Conservation (phyloP, 2,797 vertebrate genomes). For the Thaleichthys pacificus region DNA sequence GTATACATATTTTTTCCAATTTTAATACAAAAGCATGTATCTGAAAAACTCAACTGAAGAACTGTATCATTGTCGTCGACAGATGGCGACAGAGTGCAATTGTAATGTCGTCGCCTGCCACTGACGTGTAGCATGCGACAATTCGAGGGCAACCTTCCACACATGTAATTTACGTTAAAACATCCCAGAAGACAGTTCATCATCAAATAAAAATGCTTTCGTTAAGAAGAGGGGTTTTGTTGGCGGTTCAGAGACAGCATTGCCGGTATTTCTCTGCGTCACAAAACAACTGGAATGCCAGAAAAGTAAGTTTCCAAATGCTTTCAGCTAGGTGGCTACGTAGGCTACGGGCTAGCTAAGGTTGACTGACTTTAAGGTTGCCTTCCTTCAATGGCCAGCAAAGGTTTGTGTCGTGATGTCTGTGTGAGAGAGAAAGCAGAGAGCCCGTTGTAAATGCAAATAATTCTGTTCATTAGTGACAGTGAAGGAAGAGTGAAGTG, state of each 20-base stretch:
- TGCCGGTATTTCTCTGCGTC: slow-evolving; percentile 65
- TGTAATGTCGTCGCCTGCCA: slow-evolving; percentile 10
- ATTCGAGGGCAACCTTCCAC: slow-evolving; percentile 5
- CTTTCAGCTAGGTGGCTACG: not conserved
- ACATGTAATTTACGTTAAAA: slow-evolving; percentile 36
- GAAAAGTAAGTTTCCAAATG: slow-evolving; percentile 66
- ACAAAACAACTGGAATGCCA: slow-evolving; percentile 48
- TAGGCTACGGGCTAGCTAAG: not conserved
- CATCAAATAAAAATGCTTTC: slow-evolving; percentile 61
- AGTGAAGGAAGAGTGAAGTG: not conserved
- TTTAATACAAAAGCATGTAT: no score
- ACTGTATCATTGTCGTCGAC: not conserved
- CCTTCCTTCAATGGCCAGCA: not conserved
- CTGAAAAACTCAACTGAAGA: not conserved
- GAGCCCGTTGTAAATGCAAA: no score
- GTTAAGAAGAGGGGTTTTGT: slow-evolving; percentile 50
- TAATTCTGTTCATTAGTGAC: not conserved
- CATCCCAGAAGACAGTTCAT: not conserved
- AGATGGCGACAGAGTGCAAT: slow-evolving; percentile 1
- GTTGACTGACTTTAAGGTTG: not conserved
- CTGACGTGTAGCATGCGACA: slow-evolving; percentile 58
- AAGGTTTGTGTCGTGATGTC: not conserved
- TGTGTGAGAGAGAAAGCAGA: not conserved
- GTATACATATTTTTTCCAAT: no score
- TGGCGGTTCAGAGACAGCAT: slow-evolving; percentile 36